Evolutionary conservation across 2,797 vertebrate genomes (phyloP), one percentile per base, ranked within the genome.

Genomic region (Melanitta fusca): DNA sequence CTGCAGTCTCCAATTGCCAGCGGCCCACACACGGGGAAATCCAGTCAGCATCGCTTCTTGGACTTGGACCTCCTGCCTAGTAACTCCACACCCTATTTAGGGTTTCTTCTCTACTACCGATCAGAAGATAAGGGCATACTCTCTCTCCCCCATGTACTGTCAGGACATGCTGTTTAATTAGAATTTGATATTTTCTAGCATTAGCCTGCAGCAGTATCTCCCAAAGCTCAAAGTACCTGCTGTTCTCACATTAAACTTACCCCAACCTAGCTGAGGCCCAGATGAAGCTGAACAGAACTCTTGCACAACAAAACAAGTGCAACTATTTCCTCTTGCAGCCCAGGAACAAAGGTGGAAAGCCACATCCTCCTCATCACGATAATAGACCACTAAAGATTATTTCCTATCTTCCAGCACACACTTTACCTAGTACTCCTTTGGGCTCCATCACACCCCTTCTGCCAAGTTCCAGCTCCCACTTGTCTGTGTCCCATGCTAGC

Each of bases 121-220:
- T 25, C 41, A 80, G 28, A 93, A 72, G 36, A 12, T 71, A 80
- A 57, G n/a, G 49, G 41, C 10, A 54, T 49, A 6, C 32, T 74
- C 61, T 47, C 57, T 65, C 72, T n/a, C 32, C 13, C 2, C 3
- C 39, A 13, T 1, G 3, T 7, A 20, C 28, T 70, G 47, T 9
- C n/a, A 80, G 58, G 22, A 41, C 32, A 34, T 28, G 21, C 43
- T 30, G 16, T 45, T 60, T 77, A 9, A 74, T 70, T 53, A 80
- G 11, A 89, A 87, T 58, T 45, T 38, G 80, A 80, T 64, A 24
- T 8, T 93, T 91, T 81, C 80, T 36, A 71, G 43, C 30, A 72
- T 71, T 73, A 86, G 34, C 17, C 61, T 84, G 57, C 21, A 74
- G n/a, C 27, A 64, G 19, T 64, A 65, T 39, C 17, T 39, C 58